Conservation (phyloP, 1,140 invertebrate genomes). For the Agrypnia vestita region DNA sequence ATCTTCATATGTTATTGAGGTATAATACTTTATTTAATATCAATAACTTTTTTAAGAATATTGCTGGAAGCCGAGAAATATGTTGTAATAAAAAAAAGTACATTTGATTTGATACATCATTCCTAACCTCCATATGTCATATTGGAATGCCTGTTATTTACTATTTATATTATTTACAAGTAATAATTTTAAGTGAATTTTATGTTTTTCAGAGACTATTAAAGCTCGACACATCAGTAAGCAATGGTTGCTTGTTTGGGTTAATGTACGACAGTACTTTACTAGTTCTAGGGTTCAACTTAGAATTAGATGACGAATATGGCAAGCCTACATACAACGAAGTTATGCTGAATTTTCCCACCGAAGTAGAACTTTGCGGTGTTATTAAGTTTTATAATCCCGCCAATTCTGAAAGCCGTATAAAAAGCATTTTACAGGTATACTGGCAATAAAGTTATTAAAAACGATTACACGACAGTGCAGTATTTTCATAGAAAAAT, state of each 20-base stretch:
- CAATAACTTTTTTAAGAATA: not conserved
- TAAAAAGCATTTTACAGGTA: constrained; percentile 78
- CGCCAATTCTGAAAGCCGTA: constrained; percentile 71
- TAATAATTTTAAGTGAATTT: constrained; percentile 1
- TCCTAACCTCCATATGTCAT: constrained; percentile 45
- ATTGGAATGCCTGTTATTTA: not conserved
- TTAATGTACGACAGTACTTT: constrained; percentile 81
- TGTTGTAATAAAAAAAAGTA: no score
- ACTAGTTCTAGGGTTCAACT: constrained; percentile 78
- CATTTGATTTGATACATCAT: not conserved
- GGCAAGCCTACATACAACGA: constrained; percentile 72
- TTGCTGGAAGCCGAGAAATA: not conserved
- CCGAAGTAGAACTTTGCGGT: constrained; percentile 83
- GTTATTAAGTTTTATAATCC: constrained; percentile 77
- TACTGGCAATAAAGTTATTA: not conserved
- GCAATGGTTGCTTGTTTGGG: constrained; percentile 81
- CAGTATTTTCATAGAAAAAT: no score
- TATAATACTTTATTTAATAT: constrained; percentile 59
- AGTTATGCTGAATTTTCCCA: constrained; percentile 79
- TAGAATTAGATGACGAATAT: constrained; percentile 74
- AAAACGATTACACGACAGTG: no score
- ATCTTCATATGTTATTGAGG: constrained; percentile 73
- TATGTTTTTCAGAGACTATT: constrained; percentile 73
- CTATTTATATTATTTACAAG: not conserved
- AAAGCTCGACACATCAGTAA: constrained; percentile 72